These are phyloP conservation scores for Dinocampus coccinellae DNA, from an alignment of 2,888 invertebrate genomes.

Conservation along the genomic window DNA sequence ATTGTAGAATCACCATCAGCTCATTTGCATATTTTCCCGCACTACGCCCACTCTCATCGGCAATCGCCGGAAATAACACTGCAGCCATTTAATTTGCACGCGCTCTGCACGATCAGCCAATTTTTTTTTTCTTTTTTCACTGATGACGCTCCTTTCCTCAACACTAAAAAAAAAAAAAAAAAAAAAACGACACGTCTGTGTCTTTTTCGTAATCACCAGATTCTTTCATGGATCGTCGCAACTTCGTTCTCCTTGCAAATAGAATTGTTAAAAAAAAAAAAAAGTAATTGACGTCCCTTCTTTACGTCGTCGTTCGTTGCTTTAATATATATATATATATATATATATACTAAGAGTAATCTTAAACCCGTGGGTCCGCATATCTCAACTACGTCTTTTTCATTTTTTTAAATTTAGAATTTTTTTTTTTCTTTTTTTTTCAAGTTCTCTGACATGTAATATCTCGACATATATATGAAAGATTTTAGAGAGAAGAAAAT, in stretches of 20 bases:
- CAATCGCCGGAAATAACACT: slow-evolving; percentile 35
- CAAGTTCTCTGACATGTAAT: slow-evolving; percentile 2
- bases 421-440: background rate
- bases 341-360: background rate
- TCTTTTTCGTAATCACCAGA: slow-evolving; percentile 24
- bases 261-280: background rate
- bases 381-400: background rate
- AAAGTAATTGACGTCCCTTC: slow-evolving; percentile 15
- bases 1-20: slow-evolving; percentile 20
- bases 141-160: background rate
- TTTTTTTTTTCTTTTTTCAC: background rate
- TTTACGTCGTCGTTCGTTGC: slow-evolving; percentile 9
- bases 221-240: slow-evolving; percentile 1
- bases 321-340: background rate
- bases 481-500: too few species aligned
- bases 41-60: slow-evolving; percentile 27
- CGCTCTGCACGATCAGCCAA: slow-evolving; percentile 29
- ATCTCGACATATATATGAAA: slow-evolving; percentile 31
- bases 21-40: slow-evolving; percentile 36
- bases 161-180: background rate
- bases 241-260: slow-evolving; percentile 4
- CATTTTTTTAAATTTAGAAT: background rate
- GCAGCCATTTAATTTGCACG: slow-evolving; percentile 36
- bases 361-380: background rate
- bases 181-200: slow-evolving; percentile 24